These are phyloP conservation scores for Holacanthus passer DNA, from an alignment of 2,113 vertebrate species.

Conservation along the genomic window DNA sequence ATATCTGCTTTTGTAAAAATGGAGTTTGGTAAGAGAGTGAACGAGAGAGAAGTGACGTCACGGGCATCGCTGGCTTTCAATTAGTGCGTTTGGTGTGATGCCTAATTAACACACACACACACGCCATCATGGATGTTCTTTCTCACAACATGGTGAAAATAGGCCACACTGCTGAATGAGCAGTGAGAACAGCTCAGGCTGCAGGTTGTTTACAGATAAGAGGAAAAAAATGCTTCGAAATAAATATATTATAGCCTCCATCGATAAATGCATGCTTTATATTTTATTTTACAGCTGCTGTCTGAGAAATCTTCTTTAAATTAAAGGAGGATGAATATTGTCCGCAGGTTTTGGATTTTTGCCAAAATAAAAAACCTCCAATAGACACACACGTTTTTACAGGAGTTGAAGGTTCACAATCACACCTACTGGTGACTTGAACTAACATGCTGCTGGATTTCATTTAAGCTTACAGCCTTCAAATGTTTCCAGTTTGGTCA, in stretches of 20 bases:
- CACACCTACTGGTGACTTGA: not conserved
- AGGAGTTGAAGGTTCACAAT: not conserved
- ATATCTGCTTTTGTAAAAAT: constrained; percentile 14
- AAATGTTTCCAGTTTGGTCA: not conserved
- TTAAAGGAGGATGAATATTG: not conserved
- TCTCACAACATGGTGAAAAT: constrained; percentile 29
- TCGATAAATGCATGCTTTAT: not conserved
- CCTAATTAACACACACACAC: constrained; percentile 66
- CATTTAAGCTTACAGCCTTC: not conserved
- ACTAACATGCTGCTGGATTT: not conserved
- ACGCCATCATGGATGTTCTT: constrained; percentile 25
- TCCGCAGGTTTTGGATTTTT: constrained; percentile 17
- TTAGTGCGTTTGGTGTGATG: constrained; percentile 65
- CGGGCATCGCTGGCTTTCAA: constrained; percentile 43
- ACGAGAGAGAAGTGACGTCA: constrained; percentile 63
- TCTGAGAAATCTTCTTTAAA: not conserved
- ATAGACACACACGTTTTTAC: constrained; percentile 24
- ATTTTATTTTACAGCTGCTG: constrained; percentile 1
- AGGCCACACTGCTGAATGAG: constrained; percentile 34
- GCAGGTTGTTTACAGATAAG: constrained; percentile 12
- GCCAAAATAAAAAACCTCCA: constrained; percentile 34
- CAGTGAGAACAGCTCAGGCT: not conserved
- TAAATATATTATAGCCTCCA: not conserved
- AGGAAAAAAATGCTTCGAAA: not conserved
- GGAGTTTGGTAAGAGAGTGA: constrained; percentile 16